Conservation (phyloP, 2,797 vertebrate genomes). For the Phataginus tricuspis region DNA sequence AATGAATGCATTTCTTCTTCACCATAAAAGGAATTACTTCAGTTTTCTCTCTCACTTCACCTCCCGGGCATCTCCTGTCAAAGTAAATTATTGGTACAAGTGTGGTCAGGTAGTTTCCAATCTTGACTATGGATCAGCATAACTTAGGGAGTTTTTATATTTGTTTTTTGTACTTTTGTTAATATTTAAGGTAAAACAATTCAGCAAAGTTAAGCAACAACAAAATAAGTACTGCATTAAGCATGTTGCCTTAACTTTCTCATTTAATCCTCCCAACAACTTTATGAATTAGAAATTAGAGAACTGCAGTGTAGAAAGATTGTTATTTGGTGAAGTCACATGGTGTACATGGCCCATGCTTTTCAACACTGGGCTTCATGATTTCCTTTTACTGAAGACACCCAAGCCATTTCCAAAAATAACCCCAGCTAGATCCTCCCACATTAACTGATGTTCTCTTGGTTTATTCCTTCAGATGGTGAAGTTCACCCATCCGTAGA, state of each 20-base stretch:
- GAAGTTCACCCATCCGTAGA: not conserved
- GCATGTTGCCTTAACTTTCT: not conserved
- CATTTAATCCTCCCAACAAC: not conserved
- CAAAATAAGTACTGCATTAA: not conserved
- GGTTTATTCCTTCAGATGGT: not conserved
- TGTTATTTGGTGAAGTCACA: not conserved
- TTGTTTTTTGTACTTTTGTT: not conserved
- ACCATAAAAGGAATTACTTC: not conserved
- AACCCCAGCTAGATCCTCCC: no score
- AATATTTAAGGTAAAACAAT: not conserved
- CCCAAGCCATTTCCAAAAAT: not conserved
- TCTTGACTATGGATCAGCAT: not conserved
- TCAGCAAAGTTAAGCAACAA: not conserved
- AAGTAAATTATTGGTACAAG: not conserved
- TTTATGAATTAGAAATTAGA: not conserved
- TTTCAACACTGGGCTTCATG: not conserved
- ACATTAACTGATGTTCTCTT: not conserved
- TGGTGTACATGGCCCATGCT: not conserved
- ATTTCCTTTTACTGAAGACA: not conserved
- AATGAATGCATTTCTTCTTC: not conserved
- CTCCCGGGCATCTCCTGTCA: not conserved
- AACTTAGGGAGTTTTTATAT: not conserved
- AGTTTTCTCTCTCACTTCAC: not conserved
- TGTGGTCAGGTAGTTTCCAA: not conserved
- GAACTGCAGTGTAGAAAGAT: not conserved